Conservation (phyloP, 2,113 vertebrate species). For the Recurvirostra avosetta region DNA sequence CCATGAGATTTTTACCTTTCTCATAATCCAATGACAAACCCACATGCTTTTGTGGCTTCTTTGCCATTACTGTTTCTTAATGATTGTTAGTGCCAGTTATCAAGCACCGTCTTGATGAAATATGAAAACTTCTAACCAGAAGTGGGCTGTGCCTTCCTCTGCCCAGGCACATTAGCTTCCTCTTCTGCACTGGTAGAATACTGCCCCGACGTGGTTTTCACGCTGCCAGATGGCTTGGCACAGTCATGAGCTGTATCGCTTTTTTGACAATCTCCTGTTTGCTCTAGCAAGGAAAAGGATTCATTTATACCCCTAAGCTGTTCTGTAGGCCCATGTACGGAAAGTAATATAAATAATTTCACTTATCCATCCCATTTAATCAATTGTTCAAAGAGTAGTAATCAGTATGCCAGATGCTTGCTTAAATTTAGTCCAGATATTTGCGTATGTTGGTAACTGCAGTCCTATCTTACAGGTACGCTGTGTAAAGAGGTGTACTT, state of each 20-base stretch:
- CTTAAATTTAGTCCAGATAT: background rate
- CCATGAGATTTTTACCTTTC: background rate
- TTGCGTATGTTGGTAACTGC: background rate
- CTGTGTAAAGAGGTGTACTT: background rate
- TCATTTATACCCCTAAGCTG: constrained; percentile 26
- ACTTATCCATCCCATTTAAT: background rate
- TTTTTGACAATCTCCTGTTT: constrained; percentile 72
- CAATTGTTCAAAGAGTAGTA: background rate
- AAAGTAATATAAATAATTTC: constrained; percentile 8
- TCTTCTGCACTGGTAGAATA: constrained; percentile 63
- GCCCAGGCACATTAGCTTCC: constrained; percentile 68
- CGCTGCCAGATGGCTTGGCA: constrained; percentile 57
- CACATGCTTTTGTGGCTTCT: background rate
- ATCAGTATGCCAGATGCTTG: background rate
- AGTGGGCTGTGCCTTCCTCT: constrained; percentile 79
- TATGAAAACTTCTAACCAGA: constrained; percentile 73
- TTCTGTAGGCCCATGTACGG: background rate
- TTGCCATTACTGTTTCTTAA: background rate
- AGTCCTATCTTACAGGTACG: background rate
- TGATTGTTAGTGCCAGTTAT: constrained; percentile 62
- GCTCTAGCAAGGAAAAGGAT: constrained; percentile 73
- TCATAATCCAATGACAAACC: background rate
- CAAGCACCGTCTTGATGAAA: background rate
- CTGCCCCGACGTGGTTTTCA: constrained; percentile 75
- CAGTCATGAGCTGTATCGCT: constrained; percentile 65